Percentiles rank a stretch among this genome's conserved stretches.
Evolutionary conservation across 2,113 vertebrate species (phyloP).

Genomic region (Illadopsis cleaveri): DNA sequence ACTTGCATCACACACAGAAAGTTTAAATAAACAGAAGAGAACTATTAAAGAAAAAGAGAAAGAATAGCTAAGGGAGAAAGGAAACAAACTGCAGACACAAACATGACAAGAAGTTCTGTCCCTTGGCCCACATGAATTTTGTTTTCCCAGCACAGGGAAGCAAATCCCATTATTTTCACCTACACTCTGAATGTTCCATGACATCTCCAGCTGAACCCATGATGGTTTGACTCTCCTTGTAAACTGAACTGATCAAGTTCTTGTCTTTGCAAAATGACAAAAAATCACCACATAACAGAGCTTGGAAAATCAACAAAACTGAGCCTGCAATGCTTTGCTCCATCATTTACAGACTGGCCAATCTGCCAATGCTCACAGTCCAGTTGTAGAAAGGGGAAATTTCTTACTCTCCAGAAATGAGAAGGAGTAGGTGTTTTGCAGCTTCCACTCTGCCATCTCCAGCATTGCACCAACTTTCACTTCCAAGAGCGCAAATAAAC

Average conservation of each 20-base stretch:
- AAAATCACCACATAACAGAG: background rate
- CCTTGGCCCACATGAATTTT: accelerated
- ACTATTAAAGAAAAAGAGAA: background rate
- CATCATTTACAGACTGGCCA: background rate
- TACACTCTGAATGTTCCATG: background rate
- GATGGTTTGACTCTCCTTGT: background rate
- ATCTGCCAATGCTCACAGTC: background rate
- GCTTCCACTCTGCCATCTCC: background rate
- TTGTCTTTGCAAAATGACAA: background rate
- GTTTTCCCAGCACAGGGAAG: background rate
- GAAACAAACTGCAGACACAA: background rate
- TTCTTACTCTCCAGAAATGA: background rate
- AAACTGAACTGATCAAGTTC: background rate
- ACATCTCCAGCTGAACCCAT: background rate
- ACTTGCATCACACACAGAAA: background rate
- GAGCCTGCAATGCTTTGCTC: background rate
- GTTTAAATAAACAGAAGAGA: background rate
- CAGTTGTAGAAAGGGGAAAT: background rate
- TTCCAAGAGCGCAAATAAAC: background rate
- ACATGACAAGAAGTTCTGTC: background rate
- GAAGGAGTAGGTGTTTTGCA: background rate
- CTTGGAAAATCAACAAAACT: background rate
- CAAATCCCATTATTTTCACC: background rate
- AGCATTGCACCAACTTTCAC: background rate
- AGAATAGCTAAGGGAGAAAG: background rate